phyloP scores from a whole-genome alignment of 2,113 vertebrate genomes.

The Pyxicephalus adspersus region DNA sequence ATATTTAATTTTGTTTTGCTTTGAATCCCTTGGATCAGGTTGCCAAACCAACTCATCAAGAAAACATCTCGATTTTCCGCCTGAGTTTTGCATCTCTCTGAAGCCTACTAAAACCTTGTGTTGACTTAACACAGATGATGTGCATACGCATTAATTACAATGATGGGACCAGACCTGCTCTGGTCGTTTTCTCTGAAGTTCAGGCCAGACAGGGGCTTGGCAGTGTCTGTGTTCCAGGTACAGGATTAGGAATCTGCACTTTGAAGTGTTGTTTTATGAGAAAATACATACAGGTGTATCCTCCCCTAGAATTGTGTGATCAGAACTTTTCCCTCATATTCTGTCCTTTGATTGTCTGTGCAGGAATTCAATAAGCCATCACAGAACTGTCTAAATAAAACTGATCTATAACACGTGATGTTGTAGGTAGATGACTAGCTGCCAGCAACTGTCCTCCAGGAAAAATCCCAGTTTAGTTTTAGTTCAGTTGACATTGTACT shows the following conservation, averaged over 20 bases:
- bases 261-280: slow-evolving; percentile 16
- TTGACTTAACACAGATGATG: slow-evolving; percentile 16
- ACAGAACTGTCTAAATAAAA: no score
- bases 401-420: no score
- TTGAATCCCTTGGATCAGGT: background rate
- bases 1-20: background rate
- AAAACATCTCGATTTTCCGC: slow-evolving; percentile 3
- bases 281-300: slow-evolving; percentile 17
- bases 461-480: no score
- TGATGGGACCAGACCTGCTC: slow-evolving; percentile 17
- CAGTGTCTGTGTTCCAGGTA: background rate
- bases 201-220: slow-evolving; percentile 17
- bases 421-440: no score
- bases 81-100: background rate
- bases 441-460: no score
- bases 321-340: background rate
- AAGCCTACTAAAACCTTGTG: slow-evolving; percentile 15
- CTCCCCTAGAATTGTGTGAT: background rate
- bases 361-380: background rate
- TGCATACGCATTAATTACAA: slow-evolving; percentile 32
- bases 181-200: slow-evolving; percentile 23
- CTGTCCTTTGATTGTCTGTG: background rate
- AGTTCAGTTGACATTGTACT: no score
- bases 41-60: background rate
- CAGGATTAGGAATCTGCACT: slow-evolving; percentile 12